phyloP scores from a whole-genome alignment of 1,140 invertebrate genomes.

The Pinna nobilis region DNA sequence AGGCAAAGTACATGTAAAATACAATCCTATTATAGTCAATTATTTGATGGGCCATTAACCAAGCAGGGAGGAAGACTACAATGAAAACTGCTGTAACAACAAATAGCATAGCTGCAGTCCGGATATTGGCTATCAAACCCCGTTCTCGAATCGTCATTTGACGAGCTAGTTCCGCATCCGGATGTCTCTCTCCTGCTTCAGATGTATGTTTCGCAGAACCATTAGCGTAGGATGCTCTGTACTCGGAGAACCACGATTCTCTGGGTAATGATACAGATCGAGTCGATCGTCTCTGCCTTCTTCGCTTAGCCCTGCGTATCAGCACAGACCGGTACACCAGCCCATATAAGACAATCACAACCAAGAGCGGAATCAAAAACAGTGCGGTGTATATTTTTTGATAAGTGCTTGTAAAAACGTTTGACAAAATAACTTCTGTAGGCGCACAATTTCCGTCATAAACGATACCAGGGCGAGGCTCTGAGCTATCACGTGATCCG shows the following conservation, averaged over 20 bases:
- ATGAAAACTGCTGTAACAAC: slow-evolving; percentile 70
- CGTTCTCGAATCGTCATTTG: slow-evolving; percentile 42
- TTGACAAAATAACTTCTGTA: slow-evolving; percentile 55
- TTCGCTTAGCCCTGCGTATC: slow-evolving; percentile 46
- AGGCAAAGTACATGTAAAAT: slow-evolving; percentile 70
- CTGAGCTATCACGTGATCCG: not conserved
- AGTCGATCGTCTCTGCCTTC: slow-evolving; percentile 47
- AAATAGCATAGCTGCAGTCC: slow-evolving; percentile 68
- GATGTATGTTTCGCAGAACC: slow-evolving; percentile 12
- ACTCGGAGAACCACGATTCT: slow-evolving; percentile 40
- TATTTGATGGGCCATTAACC: slow-evolving; percentile 47
- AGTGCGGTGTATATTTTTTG: slow-evolving; percentile 62
- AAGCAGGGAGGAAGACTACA: slow-evolving; percentile 65
- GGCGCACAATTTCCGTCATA: slow-evolving; percentile 50
- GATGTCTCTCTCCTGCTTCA: slow-evolving; percentile 30
- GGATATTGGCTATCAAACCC: slow-evolving; percentile 60
- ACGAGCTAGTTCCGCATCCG: slow-evolving; percentile 28
- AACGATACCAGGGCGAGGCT: no score
- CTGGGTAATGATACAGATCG: slow-evolving; percentile 22
- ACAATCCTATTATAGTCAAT: slow-evolving; percentile 48
- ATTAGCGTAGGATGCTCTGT: slow-evolving; percentile 14
- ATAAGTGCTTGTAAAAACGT: slow-evolving; percentile 55
- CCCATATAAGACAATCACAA: slow-evolving; percentile 60
- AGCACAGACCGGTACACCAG: slow-evolving; percentile 61
- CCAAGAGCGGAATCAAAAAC: slow-evolving; percentile 57